A percentile compares a stretch with the other conserved stretches of the same genome.
Evolutionary conservation across 2,113 vertebrate genomes (phyloP).

Genomic region (Chauna torquata): DNA sequence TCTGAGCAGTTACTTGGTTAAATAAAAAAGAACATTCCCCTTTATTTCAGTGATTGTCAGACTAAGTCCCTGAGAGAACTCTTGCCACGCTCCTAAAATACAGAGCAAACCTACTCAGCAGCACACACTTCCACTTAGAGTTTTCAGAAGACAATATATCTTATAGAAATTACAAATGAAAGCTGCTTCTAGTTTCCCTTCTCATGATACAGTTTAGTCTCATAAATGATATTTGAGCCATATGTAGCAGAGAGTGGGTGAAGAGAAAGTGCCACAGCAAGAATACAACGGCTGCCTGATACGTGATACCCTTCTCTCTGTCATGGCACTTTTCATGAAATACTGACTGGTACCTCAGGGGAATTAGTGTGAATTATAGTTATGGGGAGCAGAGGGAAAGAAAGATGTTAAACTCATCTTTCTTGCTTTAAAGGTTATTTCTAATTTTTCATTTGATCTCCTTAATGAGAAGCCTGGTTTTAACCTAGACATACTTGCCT

Average conservation of each 20-base stretch:
- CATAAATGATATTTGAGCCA: background rate
- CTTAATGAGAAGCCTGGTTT: slow-evolving; percentile 3
- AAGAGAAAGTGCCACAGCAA: slow-evolving; percentile 1
- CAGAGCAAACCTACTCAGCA: background rate
- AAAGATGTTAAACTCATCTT: slow-evolving; percentile 43
- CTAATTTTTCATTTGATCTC: slow-evolving; percentile 50
- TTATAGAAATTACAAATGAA: background rate
- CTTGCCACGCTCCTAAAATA: background rate
- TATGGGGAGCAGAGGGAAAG: background rate
- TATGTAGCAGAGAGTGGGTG: background rate
- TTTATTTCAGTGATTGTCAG: background rate
- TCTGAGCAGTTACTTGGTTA: background rate
- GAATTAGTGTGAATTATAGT: slow-evolving; percentile 22
- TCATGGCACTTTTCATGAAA: slow-evolving; percentile 9
- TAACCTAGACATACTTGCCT: background rate
- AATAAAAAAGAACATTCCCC: background rate
- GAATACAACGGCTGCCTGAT: slow-evolving; percentile 24
- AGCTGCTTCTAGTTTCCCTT: background rate
- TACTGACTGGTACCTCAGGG: background rate
- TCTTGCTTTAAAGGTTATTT: slow-evolving; percentile 61
- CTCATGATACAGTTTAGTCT: background rate
- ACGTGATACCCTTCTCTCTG: background rate
- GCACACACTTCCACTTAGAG: background rate
- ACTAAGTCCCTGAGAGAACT: background rate
- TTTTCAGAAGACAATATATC: background rate